Evolutionary conservation across 2,888 invertebrate genomes (phyloP).

Genomic region (Marronus borbonicus): DNA sequence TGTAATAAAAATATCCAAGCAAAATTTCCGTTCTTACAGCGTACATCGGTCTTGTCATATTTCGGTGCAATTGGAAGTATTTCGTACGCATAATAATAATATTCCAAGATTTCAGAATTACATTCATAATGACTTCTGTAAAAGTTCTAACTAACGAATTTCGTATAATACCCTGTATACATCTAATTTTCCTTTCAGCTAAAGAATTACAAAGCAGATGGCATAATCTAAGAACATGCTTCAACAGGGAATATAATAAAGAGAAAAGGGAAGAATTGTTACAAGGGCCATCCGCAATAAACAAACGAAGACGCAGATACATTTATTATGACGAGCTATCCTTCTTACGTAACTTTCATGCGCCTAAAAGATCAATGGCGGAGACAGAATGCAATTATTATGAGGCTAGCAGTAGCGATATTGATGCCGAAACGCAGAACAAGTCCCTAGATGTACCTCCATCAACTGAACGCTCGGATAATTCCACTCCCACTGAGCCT

Average conservation of each 20-base stretch:
- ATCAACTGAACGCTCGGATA: not conserved
- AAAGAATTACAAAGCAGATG: not conserved
- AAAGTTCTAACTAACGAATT: too few species aligned
- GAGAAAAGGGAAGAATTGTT: not conserved
- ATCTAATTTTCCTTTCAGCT: not conserved
- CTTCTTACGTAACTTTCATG: not conserved
- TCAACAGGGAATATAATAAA: not conserved
- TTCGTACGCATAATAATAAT: too few species aligned
- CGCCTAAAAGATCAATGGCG: not conserved
- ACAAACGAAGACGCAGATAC: not conserved
- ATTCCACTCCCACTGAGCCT: not conserved
- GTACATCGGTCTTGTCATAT: too few species aligned
- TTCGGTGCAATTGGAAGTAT: too few species aligned
- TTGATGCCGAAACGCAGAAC: not conserved
- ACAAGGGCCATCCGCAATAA: not conserved
- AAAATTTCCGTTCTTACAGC: too few species aligned
- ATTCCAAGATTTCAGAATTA: too few species aligned
- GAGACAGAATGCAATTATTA: not conserved
- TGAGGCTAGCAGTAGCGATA: not conserved
- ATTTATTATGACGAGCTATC: not conserved
- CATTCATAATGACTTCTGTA: too few species aligned
- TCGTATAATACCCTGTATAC: not conserved
- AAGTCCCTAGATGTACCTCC: not conserved
- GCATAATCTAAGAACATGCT: not conserved
- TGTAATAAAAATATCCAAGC: too few species aligned